These are phyloP conservation scores for Helostoma temminkii DNA, from an alignment of 2,797 vertebrate species.

Conservation along the genomic window DNA sequence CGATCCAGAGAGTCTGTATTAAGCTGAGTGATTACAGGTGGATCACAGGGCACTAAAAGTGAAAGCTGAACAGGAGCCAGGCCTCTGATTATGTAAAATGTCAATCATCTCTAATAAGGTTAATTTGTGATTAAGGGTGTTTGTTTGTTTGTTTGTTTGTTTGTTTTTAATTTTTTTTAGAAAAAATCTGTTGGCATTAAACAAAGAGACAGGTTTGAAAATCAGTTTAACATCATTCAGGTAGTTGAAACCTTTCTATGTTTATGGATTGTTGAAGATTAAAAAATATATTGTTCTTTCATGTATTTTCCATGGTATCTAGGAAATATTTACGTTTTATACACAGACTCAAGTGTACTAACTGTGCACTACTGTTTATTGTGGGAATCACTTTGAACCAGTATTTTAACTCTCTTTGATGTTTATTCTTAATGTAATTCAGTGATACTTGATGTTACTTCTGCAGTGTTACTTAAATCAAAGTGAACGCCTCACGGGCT, in stretches of 20 bases:
- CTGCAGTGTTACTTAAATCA: background rate
- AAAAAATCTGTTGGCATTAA: constrained; percentile 10
- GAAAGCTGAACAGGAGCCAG: constrained; percentile 24
- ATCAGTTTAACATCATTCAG: background rate
- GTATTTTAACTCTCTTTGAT: constrained; percentile 3
- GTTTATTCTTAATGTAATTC: constrained; percentile 6
- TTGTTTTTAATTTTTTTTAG: too few species aligned
- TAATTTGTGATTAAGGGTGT: constrained; percentile 23
- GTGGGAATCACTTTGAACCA: constrained; percentile 3
- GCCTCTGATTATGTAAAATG: constrained; percentile 8
- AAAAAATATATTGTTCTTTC: background rate
- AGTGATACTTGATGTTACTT: constrained; percentile 1
- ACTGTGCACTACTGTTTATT: background rate
- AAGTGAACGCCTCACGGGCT: background rate
- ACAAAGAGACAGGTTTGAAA: constrained; percentile 1
- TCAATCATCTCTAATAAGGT: constrained; percentile 24
- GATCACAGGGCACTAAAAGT: constrained; percentile 17
- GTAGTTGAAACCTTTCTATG: background rate
- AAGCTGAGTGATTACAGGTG: constrained; percentile 32
- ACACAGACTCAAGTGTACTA: background rate
- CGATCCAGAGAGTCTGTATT: constrained; percentile 24
- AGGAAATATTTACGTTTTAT: background rate
- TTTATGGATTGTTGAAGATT: background rate
- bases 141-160: too few species aligned
- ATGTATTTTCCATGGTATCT: background rate